Base-by-base conservation (phyloP, 1,140 invertebrate genomes). In the Sitodiplosis mosellana region DNA sequence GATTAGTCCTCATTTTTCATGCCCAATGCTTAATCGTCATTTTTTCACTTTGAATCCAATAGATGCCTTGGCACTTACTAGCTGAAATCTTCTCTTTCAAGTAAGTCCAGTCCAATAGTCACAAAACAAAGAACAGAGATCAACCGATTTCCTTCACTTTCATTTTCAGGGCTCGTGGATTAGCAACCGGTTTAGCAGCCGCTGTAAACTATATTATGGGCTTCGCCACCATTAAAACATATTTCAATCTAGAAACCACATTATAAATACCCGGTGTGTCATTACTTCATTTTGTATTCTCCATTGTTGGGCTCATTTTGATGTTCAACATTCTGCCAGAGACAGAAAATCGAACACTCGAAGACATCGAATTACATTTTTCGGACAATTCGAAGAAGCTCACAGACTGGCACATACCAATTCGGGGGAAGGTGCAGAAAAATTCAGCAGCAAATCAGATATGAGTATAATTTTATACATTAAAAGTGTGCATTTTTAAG, bases 321-420 rank as follows among this genome's bases (percentile, higher is more conserved):
- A 60, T 83, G 12, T 75, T 74, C 50, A 69, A 77, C 38, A 74
- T 75, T 49, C 58, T 89, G n/a, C 84, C 86, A 2, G 83, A 89
- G 64, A 89, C 84, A 0, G 83, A 83, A 64, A 79, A 82, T 2
- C 79, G 75, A 52, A 73, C 72, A 2, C 65, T 88, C 44, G 72
- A 81, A 58, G 81, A 88, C 59, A 83, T 88, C 34, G 75, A 78
- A 55, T 61, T 61, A 2, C 61, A 62, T 47, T 76, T 76, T 51
- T 70, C 70, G 1, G 76, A 76, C 2, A 54, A 65, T 33, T 14
- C 14, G 2, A 34, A 37, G 6, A 50, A 50, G 33, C 38, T 47
- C 10, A 46, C 36, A 12, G 49, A 50, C n/a, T n/a, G n/a, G n/a
- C n/a, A n/a, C n/a, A n/a, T n/a, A n/a, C n/a, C n/a, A n/a, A n/a